Base-by-base conservation (phyloP, 2,888 invertebrate species). In the Erpobdella octoculata region DNA sequence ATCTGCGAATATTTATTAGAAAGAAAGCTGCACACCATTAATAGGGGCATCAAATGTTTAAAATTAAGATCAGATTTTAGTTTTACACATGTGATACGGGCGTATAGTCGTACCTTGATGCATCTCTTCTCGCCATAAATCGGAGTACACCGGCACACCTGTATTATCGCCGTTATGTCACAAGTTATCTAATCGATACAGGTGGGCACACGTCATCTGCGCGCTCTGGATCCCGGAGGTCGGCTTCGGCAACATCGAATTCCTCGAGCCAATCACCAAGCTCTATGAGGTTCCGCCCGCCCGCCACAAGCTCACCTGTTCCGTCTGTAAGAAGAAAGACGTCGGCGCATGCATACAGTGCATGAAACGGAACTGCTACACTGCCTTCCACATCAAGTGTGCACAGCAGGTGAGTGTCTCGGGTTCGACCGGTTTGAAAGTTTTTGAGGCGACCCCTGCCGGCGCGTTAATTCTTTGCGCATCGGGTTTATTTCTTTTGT, bases 221-320 rank as follows among this genome's bases (percentile, higher is more conserved):
- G 97, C 97, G 0, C 86, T 98, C 1, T 98, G 98, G 97, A 95
- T 98, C 78, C 97, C 97, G 1, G 98, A 98, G 88, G 96, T 88
- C 0, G 81, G 79, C 64, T 98, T 73, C 83, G 95, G 96, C 0
- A 98, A 97, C 82, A 95, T 96, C 0, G 96, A 87, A 18, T 96
- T 96, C 80, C 86, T 97, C 77, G 98, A 98, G 83, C 98, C 98
- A 0, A 93, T 98, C 76, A 95, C 97, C 85, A 94, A 95, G 48
- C 92, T 97, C 78, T 92, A 92, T 81, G 92, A 91, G 79, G 96
- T 98, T 79, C 95, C 97, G 1, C 88, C 92, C 8, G 95, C 96
- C 0, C 88, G 98, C 0, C 94, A 94, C 92, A 91, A 91, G 79
- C 87, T 98, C 21, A 90, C 91, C 0, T 98, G 98, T 82, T 93